These are phyloP conservation scores for Takifugu flavidus DNA, from an alignment of 2,113 vertebrate species.

Conservation along the genomic window DNA sequence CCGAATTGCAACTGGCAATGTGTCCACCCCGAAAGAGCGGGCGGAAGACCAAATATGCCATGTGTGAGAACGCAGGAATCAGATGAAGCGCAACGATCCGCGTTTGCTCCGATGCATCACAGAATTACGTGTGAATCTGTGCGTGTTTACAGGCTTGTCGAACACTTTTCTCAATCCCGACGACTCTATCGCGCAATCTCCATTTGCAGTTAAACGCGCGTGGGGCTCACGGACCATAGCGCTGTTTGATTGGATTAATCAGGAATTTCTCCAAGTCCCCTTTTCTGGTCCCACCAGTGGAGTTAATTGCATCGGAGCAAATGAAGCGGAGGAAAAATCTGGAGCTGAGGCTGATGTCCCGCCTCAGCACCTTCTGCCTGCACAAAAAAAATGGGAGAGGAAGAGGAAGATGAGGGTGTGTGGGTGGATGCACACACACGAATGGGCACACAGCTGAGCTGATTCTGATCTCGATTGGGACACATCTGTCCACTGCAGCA, in stretches of 20 bases:
- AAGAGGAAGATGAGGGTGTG: background rate
- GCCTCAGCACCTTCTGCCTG: constrained; percentile 38
- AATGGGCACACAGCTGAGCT: background rate
- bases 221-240: background rate
- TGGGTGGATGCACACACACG: background rate
- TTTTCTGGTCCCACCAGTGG: constrained; percentile 54
- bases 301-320: constrained; percentile 72
- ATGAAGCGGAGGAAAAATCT: constrained; percentile 53
- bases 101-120: no score
- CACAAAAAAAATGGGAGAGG: constrained; percentile 29
- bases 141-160: no score
- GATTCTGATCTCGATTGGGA: constrained; percentile 1
- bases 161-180: background rate
- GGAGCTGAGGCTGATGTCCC: constrained; percentile 45
- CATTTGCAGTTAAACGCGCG: no score
- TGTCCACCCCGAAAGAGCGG: no score
- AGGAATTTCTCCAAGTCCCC: constrained; percentile 51
- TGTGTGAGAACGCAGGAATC: no score
- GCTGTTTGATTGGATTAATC: constrained; percentile 63
- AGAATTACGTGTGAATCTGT: no score
- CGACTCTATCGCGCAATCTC: no score
- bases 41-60: no score
- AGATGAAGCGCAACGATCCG: no score
- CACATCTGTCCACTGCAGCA: constrained; percentile 11
- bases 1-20: no score